These are phyloP conservation scores for Calycopis cecrops DNA, from an alignment of 1,140 invertebrate genomes.

Conservation along the genomic window DNA sequence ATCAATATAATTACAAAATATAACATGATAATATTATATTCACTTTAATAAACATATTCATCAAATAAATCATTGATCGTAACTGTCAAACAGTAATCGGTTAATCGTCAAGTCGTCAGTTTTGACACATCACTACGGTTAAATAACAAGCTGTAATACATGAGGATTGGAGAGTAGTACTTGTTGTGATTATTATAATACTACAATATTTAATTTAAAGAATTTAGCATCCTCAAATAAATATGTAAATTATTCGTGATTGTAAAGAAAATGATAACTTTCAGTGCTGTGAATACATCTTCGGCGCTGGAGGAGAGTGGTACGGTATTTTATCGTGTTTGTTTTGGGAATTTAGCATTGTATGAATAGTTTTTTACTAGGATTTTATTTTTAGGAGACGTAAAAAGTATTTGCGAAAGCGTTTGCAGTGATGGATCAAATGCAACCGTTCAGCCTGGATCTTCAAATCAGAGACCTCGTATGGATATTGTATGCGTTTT, in stretches of 20 bases:
- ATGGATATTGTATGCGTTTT: constrained; percentile 96
- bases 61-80: neutral
- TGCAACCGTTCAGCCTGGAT: constrained; percentile 76
- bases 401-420: constrained; percentile 82
- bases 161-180: constrained; percentile 21
- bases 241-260: constrained; percentile 52
- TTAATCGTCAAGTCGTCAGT: neutral
- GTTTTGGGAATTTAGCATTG: constrained; percentile 34
- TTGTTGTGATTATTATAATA: constrained; percentile 38
- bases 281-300: constrained; percentile 54
- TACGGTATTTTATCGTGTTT: constrained; percentile 38
- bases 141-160: constrained; percentile 53
- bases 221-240: constrained; percentile 26
- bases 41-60: constrained; percentile 6
- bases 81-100: neutral
- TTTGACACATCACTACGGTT: constrained; percentile 51
- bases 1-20: no score
- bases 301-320: constrained; percentile 57
- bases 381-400: constrained; percentile 68
- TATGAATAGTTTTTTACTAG: constrained; percentile 35
- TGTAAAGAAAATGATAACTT: constrained; percentile 66
- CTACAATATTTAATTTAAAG: constrained; percentile 33
- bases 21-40: no score
- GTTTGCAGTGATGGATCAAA: constrained; percentile 84
- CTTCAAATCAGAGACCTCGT: constrained; percentile 73